Evolutionary conservation across 2,797 vertebrate genomes (phyloP).

Genomic region (Buphagus erythrorhynchus): DNA sequence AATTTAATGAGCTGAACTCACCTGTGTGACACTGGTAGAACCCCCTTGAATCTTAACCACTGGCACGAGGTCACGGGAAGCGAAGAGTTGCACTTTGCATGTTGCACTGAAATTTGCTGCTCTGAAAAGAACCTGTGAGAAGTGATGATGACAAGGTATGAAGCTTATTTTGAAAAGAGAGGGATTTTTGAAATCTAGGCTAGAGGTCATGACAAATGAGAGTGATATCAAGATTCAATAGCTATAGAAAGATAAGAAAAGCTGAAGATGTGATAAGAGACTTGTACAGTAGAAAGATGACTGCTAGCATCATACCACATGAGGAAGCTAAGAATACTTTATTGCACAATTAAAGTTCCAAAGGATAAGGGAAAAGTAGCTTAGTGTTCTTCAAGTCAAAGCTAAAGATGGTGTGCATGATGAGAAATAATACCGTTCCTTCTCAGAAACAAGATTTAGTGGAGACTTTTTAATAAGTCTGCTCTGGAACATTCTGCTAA

Average conservation of each 20-base stretch:
- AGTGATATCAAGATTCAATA: not conserved
- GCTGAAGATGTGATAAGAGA: constrained; percentile 23
- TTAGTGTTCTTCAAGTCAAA: constrained; percentile 39
- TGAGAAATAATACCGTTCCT: not conserved
- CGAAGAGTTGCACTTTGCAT: not conserved
- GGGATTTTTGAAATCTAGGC: constrained; percentile 4
- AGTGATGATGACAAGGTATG: not conserved
- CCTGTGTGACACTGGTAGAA: not conserved
- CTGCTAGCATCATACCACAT: not conserved
- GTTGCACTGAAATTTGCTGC: not conserved
- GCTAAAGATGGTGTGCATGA: not conserved
- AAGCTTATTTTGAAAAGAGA: not conserved
- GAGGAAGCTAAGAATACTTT: constrained; percentile 52
- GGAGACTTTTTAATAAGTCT: not conserved
- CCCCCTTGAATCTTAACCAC: not conserved
- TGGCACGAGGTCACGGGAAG: not conserved
- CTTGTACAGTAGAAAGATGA: constrained; percentile 21
- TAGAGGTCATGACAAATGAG: constrained; percentile 27
- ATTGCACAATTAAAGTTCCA: constrained; percentile 54
- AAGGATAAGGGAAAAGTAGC: constrained; percentile 27
- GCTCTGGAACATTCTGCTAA: not conserved
- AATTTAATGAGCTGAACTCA: not conserved
- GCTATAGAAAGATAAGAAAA: constrained; percentile 33
- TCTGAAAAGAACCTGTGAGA: not conserved
- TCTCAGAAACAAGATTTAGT: constrained; percentile 1